Conservation (phyloP, 1,140 invertebrate genomes). For the Linepithema humile region DNA sequence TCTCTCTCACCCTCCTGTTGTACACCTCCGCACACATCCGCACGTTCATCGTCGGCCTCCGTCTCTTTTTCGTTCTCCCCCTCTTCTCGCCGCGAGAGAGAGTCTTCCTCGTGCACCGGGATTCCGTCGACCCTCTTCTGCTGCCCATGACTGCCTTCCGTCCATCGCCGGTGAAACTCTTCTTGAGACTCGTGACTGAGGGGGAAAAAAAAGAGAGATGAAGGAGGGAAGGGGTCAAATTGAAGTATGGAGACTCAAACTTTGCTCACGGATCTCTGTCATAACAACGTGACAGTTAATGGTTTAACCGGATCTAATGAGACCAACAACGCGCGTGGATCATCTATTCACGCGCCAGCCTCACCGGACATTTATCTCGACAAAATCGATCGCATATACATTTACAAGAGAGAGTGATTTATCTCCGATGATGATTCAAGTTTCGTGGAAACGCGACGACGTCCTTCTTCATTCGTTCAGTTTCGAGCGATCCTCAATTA, state of each 20-base stretch:
- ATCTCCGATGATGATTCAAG: conserved; percentile 26
- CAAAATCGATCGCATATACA: not conserved
- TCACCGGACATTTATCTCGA: not conserved
- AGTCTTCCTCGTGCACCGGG: conserved; percentile 12
- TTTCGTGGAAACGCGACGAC: conserved; percentile 24
- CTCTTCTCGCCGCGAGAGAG: not conserved
- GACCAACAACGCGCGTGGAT: not conserved
- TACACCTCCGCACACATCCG: not conserved
- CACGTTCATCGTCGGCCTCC: conserved; percentile 34
- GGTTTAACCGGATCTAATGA: not conserved
- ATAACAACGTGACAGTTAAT: not conserved
- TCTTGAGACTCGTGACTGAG: conserved; percentile 26
- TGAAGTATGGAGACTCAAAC: not conserved
- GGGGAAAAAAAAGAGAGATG: not conserved
- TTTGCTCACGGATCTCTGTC: not conserved
- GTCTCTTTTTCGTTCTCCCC: not conserved
- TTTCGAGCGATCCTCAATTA: too few species aligned
- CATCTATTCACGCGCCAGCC: not conserved
- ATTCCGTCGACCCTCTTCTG: conserved; percentile 28
- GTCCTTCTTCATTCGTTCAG: too few species aligned
- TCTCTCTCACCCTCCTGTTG: conserved; percentile 43
- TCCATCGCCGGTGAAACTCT: conserved; percentile 32
- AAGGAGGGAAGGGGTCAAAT: not conserved
- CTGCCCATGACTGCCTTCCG: not conserved
- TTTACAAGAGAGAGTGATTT: conserved; percentile 14